Conservation (phyloP, 2,888 invertebrate species). For the Agapetus fuscipes region DNA sequence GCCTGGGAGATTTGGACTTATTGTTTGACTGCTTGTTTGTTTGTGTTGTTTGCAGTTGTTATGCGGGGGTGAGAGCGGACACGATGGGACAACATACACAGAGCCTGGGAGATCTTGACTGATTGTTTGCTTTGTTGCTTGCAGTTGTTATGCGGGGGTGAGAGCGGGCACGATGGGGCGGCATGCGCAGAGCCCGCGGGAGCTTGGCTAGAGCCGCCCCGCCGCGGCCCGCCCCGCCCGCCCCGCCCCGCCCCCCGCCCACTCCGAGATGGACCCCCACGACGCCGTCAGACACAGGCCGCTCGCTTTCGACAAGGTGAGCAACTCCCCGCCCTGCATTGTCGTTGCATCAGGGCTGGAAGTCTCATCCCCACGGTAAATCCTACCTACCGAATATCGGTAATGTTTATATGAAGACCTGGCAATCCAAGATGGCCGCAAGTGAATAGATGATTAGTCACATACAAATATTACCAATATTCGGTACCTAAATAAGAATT, state of each 20-base stretch:
- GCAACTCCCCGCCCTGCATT: constrained; percentile 18
- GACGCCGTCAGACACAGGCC: constrained; percentile 52
- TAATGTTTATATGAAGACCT: too few relatives aligned
- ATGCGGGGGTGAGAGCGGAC: too few relatives aligned
- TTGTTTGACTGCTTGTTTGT: not conserved
- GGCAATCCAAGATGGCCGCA: too few relatives aligned
- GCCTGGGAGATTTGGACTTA: too few relatives aligned
- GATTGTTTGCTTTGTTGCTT: constrained; percentile 18
- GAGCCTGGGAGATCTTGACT: too few relatives aligned
- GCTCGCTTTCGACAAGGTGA: constrained; percentile 66
- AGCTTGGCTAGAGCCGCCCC: constrained; percentile 74
- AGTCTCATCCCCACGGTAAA: too few relatives aligned
- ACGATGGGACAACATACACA: too few relatives aligned
- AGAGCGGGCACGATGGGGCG: constrained; percentile 75
- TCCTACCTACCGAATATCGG: too few relatives aligned
- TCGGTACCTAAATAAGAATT: too few relatives aligned
- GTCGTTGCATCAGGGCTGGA: too few relatives aligned
- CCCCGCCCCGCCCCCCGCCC: constrained; percentile 45
- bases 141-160: constrained; percentile 61
- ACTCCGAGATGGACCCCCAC: constrained; percentile 39
- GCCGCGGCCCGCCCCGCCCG: constrained; percentile 52
- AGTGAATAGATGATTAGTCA: too few relatives aligned
- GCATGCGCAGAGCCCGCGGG: constrained; percentile 77
- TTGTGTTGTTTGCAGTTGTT: constrained; percentile 45
- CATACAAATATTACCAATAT: too few relatives aligned